A percentile compares a stretch with the other conserved stretches of the same genome.
Conservation (phyloP, 2,113 vertebrate species). For the Lagopus muta region DNA sequence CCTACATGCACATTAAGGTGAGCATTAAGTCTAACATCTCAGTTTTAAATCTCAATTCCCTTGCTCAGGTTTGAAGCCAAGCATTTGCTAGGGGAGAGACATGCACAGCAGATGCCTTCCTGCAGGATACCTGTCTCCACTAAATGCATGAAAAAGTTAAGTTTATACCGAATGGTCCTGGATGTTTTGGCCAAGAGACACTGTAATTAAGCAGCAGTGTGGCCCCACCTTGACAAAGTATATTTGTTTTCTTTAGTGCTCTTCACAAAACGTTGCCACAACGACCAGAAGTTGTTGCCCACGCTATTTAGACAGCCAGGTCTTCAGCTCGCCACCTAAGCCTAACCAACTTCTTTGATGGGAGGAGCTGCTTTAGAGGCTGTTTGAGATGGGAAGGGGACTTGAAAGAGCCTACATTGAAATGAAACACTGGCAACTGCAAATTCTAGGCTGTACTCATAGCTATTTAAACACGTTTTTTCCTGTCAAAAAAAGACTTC, state of each 20-base stretch:
- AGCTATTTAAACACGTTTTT: neutral
- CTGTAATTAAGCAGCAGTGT: neutral
- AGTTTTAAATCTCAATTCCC: conserved; percentile 41
- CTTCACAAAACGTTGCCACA: neutral
- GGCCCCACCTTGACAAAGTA: neutral
- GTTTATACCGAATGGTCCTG: neutral
- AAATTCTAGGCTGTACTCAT: neutral
- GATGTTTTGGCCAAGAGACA: neutral
- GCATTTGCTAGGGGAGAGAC: neutral
- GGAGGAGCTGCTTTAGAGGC: neutral
- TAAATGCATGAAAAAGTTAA: neutral
- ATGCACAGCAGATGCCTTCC: neutral
- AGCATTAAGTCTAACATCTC: conserved; percentile 9
- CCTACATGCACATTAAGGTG: neutral
- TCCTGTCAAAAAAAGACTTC: neutral
- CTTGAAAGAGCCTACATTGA: neutral
- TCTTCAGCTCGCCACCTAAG: neutral
- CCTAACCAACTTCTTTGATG: neutral
- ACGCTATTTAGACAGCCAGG: neutral
- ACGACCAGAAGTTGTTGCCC: neutral
- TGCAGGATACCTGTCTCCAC: neutral
- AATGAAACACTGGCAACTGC: neutral
- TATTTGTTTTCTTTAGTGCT: neutral
- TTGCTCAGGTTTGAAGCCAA: conserved; percentile 16
- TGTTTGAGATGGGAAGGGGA: neutral